Evolutionary conservation across 2,797 vertebrate species (phyloP), one percentile per base, ranked within the genome.

Genomic region (Pampus argenteus): DNA sequence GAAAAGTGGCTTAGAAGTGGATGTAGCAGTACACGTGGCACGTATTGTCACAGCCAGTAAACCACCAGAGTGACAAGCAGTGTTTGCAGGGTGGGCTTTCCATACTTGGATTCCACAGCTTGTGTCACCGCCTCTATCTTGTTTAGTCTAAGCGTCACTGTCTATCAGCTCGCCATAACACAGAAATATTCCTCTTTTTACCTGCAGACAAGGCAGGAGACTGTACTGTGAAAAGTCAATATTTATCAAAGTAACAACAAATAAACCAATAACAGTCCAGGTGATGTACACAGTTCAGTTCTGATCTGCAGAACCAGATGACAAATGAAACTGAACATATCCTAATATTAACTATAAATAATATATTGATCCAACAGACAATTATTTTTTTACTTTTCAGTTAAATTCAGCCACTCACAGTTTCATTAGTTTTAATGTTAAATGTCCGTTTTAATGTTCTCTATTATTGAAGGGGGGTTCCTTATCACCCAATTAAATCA

Each of bases 121-220:
- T 59, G 79, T 90, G 88, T 92, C 89, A 90, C 83, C 91, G 77
- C 83, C 72, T 83, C 79, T 22, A 72, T 82, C 83, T 79, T 93
- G 91, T 92, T 93, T 93, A 93, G 91, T 93, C 91, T 92, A 62
- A 83, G 78, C 84, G 89, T 91, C 89, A 88, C 62, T 84, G 83
- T 90, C 89, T 79, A 90, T 93, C 89, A 90, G 81, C 81, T 89
- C 79, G 70, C 73, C 61, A 22, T 74, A 25, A 79, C 69, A 67
- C 38, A 76, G 23, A 73, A 83, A 82, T 77, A 74, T 80, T 76
- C 69, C 23, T 69, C 28, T 71, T 78, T 61, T 58, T 48, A 51
- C 71, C 62, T n/a, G 14, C 18, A 45, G 76, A 77, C 78, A 61
- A 63, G 59, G 62, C 44, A 66, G 55, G 54, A 74, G 50, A 64